These are phyloP conservation scores for Cinclus mexicanus DNA, from an alignment of 2,113 vertebrate species.

Conservation along the genomic window DNA sequence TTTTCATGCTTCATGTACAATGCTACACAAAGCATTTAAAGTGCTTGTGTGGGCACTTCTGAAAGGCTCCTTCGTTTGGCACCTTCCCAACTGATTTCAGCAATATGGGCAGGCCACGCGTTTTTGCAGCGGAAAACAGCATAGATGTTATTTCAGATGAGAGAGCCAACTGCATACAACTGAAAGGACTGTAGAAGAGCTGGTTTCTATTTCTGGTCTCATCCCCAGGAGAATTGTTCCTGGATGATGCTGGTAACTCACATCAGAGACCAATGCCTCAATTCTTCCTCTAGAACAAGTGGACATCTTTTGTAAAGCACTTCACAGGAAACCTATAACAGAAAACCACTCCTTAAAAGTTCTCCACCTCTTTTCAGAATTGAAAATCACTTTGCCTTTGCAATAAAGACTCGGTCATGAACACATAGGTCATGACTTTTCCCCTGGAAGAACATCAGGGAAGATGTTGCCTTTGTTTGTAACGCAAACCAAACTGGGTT, in stretches of 20 bases:
- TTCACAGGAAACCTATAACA: neutral
- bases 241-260: neutral
- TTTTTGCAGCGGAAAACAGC: neutral
- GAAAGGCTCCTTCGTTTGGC: slow-evolving; percentile 9
- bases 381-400: neutral
- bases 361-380: neutral
- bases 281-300: neutral
- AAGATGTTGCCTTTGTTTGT: neutral
- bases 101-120: neutral
- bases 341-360: neutral
- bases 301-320: neutral
- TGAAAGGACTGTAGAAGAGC: neutral
- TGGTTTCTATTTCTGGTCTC: slow-evolving; percentile 18
- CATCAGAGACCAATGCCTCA: neutral
- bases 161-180: neutral
- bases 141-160: neutral
- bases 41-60: slow-evolving; percentile 19
- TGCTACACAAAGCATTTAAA: slow-evolving; percentile 5
- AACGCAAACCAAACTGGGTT: neutral
- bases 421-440: rapidly evolving
- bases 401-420: neutral
- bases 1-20: neutral
- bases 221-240: neutral
- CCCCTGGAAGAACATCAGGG: neutral
- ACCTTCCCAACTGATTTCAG: slow-evolving; percentile 6